Evolutionary conservation across 1,140 invertebrate genomes (phyloP).

Genomic region (Cepaea nemoralis): DNA sequence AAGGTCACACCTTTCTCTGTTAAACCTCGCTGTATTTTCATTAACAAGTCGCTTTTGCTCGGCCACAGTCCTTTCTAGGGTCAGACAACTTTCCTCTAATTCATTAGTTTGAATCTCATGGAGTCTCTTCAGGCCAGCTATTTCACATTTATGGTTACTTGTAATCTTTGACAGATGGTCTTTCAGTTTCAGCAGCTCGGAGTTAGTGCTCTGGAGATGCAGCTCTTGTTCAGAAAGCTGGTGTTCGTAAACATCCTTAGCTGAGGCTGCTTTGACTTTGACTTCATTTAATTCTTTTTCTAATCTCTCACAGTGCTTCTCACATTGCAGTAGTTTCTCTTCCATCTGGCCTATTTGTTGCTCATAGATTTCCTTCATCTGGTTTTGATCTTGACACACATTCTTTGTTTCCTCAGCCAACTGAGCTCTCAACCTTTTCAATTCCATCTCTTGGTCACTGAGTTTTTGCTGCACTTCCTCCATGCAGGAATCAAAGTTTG

Average conservation of each 20-base stretch:
- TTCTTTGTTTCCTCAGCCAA: conserved; percentile 39
- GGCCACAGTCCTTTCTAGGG: conserved; percentile 33
- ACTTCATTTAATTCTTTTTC: conserved; percentile 36
- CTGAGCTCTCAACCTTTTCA: conserved; percentile 36
- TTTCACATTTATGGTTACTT: conserved; percentile 42
- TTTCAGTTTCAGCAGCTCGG: conserved; percentile 41
- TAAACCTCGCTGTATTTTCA: conserved; percentile 36
- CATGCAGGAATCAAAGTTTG: conserved; percentile 51
- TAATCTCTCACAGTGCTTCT: conserved; percentile 40
- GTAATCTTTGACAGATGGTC: conserved; percentile 39
- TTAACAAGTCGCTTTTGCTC: conserved; percentile 36
- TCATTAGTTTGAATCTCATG: conserved; percentile 45
- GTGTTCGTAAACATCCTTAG: conserved; percentile 34
- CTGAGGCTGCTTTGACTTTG: conserved; percentile 27
- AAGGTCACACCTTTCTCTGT: conserved; percentile 42
- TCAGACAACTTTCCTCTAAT: conserved; percentile 44
- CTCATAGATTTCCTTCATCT: conserved; percentile 49
- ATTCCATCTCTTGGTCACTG: conserved; percentile 39
- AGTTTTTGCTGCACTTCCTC: conserved; percentile 46
- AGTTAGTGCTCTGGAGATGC: conserved; percentile 33
- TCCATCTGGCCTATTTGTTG: conserved; percentile 46
- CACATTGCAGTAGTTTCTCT: conserved; percentile 42
- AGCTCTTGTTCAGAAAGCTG: conserved; percentile 47
- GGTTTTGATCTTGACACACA: conserved; percentile 40
- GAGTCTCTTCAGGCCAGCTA: conserved; percentile 37